Base-by-base conservation (phyloP, 2,113 vertebrate genomes). In the Reinhardtius hippoglossoides region DNA sequence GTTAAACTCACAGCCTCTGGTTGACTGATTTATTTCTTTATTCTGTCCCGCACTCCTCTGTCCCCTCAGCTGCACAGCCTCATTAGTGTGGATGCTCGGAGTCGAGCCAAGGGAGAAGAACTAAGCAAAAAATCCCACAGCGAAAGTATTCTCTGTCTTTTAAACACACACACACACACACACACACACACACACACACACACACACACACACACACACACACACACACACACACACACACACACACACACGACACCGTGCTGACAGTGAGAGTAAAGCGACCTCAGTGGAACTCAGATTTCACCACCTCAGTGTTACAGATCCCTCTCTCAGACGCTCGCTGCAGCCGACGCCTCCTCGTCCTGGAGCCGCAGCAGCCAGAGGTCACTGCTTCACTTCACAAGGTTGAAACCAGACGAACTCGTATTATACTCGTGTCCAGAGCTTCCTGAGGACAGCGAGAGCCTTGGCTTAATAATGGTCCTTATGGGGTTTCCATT, bases 291-390 rank as follows among this genome's bases (percentile, higher is more conserved):
- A 88, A 89, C 87, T 93, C 92, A 61, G 69, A 90, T 93, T 93
- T 93, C 92, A 89, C 89, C 87, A 89, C 89, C 80, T 92, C 90
- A 81, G 92, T 91, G 84, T 84, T 92, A 84, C 35, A 10, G 71
- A 71, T 14, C 14, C 85, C 77, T 79, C 60, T 71, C 55, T 5
- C 76, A 87, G 80, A 84, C 82, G 10, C 65, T 66, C 9, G n/a
- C 76, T 67, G 85, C 66, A 67, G 79, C 76, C 27, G 73, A 31
- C 65, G 79, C 59, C 73, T 64, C 81, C 69, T 74, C 67, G 58
- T 48, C 61, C 24, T 48, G 35, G 57, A 44, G 4, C 78, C 18
- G 74, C 85, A 73, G 54, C 31, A 63, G 15, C 67, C 86, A 71
- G 79, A 88, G 89, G 89, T 87, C 80, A 56, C 61, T 27, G 44